Conservation (phyloP, 2,888 invertebrate genomes). For the Drosophila suboccidentalis region DNA sequence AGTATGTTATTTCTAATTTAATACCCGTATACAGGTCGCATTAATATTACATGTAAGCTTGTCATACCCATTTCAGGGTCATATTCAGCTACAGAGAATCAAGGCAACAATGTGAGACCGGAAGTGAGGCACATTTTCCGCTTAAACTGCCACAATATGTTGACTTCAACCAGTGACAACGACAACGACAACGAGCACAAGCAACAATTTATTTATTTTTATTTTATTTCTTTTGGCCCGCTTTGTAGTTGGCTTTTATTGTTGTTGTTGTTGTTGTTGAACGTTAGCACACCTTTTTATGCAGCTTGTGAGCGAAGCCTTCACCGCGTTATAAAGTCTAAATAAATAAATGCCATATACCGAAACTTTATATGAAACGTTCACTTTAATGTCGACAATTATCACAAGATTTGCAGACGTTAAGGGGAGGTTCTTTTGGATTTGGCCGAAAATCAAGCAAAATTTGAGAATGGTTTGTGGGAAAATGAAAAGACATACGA, state of each 20-base stretch:
- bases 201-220: conserved; percentile 60
- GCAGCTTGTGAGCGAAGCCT: conserved; percentile 17
- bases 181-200: conserved; percentile 19
- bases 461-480: too few species aligned
- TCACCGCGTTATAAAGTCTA: conserved; percentile 15
- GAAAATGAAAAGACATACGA: too few species aligned
- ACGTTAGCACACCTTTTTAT: conserved; percentile 52
- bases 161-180: conserved; percentile 32
- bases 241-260: conserved; percentile 44
- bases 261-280: conserved; percentile 26
- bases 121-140: conserved; percentile 73
- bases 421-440: too few species aligned
- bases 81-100: conserved; percentile 10
- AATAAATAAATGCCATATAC: conserved; percentile 32
- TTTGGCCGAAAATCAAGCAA: too few species aligned
- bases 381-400: conserved; percentile 10
- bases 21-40: too few species aligned
- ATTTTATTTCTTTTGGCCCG: conserved; percentile 53
- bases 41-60: background rate
- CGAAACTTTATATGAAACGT: conserved; percentile 3
- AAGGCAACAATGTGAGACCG: conserved; percentile 38
- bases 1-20: too few species aligned
- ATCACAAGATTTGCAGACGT: background rate
- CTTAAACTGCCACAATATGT: conserved; percentile 70
- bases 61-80: background rate